Evolutionary conservation across 1,140 invertebrate genomes (phyloP).

Genomic region (Ceratina calcarata): DNA sequence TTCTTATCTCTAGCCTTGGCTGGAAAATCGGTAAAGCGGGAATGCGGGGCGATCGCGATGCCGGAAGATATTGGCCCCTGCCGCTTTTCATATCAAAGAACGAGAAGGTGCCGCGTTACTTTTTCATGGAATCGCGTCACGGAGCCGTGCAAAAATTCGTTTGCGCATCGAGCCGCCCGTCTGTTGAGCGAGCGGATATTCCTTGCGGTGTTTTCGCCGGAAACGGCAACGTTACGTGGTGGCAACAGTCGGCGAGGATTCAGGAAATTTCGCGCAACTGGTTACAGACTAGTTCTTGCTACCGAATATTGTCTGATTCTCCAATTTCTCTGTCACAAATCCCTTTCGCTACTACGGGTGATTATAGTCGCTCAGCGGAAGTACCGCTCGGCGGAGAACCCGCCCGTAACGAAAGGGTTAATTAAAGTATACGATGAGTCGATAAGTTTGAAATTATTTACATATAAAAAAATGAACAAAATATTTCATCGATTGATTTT

Average conservation of each 20-base stretch:
- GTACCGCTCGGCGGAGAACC: no score
- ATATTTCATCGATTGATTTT: no score
- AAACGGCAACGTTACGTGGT: slow-evolving; percentile 4
- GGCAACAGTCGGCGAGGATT: background rate
- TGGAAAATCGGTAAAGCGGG: slow-evolving; percentile 39
- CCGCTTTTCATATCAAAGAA: slow-evolving; percentile 17
- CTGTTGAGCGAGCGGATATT: background rate
- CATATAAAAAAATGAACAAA: no score
- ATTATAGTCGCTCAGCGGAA: no score
- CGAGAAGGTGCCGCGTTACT: background rate
- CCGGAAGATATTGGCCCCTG: slow-evolving; percentile 50
- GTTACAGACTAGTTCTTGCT: background rate
- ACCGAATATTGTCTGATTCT: no score
- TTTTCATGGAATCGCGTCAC: background rate
- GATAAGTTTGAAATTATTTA: no score
- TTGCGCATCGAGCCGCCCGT: background rate
- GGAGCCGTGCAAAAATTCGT: slow-evolving; percentile 13
- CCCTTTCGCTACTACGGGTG: no score
- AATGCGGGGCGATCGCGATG: slow-evolving; percentile 37
- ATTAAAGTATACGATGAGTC: no score
- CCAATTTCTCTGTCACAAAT: no score
- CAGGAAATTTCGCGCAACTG: background rate
- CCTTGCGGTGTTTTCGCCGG: no score
- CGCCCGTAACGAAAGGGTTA: no score
- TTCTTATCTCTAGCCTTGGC: slow-evolving; percentile 39